Evolutionary conservation across 2,888 invertebrate genomes (phyloP).

Genomic region (Apocheima hispidaria): DNA sequence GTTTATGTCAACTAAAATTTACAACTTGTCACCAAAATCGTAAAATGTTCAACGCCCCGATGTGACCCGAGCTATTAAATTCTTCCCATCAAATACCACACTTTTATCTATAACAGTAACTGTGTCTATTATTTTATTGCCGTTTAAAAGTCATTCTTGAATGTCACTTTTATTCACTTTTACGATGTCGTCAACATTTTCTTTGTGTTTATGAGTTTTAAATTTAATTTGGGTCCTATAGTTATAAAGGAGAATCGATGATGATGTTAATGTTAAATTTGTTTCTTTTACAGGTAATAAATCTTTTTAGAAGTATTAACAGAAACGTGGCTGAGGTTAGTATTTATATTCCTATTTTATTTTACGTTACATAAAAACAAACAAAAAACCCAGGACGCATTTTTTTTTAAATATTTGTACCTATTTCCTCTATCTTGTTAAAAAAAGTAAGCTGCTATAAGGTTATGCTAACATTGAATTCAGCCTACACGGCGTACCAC

Average conservation of each 20-base stretch:
- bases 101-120: constrained; percentile 14
- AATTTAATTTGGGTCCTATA: constrained; percentile 32
- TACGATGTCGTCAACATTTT: constrained; percentile 28
- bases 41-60: constrained; percentile 18
- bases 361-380: neutral
- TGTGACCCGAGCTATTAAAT: constrained; percentile 15
- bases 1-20: neutral
- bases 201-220: constrained; percentile 15
- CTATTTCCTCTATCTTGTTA: neutral
- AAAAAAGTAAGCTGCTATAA: neutral
- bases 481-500: constrained; percentile 64
- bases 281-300: constrained; percentile 34
- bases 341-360: neutral
- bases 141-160: constrained; percentile 11
- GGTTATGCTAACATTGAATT: constrained; percentile 17
- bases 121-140: constrained; percentile 10
- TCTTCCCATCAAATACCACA: constrained; percentile 7
- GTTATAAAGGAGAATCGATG: too few relatives aligned
- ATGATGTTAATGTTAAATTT: constrained; percentile 27
- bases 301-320: neutral
- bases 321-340: neutral
- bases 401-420: too few relatives aligned
- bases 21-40: constrained; percentile 6
- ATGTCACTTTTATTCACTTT: constrained; percentile 23
- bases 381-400: too few relatives aligned